Percentiles rank a stretch among this genome's conserved stretches.
Conservation (phyloP, 2,888 invertebrate species). For the Lagria hirta region DNA sequence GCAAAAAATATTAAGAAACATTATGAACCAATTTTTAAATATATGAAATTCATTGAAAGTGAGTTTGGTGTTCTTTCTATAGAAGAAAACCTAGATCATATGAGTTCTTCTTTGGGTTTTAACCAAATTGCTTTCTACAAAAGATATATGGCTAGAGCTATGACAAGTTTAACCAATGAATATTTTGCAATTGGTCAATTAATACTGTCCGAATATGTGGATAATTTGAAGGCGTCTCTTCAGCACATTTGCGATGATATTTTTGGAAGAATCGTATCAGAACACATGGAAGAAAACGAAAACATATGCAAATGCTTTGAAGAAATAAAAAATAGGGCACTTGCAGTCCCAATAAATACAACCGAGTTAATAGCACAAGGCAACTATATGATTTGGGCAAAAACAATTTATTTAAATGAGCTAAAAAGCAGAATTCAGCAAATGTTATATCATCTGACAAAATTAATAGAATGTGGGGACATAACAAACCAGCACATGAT, state of each 20-base stretch:
- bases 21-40: conserved; percentile 60
- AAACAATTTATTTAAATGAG: conserved; percentile 68
- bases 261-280: conserved; percentile 63
- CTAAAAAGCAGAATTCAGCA: conserved; percentile 70
- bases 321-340: conserved; percentile 66
- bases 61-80: conserved; percentile 59
- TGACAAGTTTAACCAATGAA: conserved; percentile 65
- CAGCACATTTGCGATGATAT: conserved; percentile 62
- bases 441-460: conserved; percentile 66
- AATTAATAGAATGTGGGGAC: conserved; percentile 75
- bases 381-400: conserved; percentile 74
- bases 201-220: conserved; percentile 64
- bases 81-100: no score
- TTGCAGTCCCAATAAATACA: conserved; percentile 74
- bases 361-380: conserved; percentile 81
- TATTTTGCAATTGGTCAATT: conserved; percentile 68
- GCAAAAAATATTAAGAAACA: conserved; percentile 57
- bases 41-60: conserved; percentile 57
- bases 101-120: conserved; percentile 51
- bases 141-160: conserved; percentile 61
- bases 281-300: conserved; percentile 67
- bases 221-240: conserved; percentile 62
- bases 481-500: conserved; percentile 74
- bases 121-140: conserved; percentile 64
- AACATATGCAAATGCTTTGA: conserved; percentile 73